These are phyloP conservation scores for Germaria angustata DNA, from an alignment of 2,888 invertebrate genomes.

Conservation along the genomic window DNA sequence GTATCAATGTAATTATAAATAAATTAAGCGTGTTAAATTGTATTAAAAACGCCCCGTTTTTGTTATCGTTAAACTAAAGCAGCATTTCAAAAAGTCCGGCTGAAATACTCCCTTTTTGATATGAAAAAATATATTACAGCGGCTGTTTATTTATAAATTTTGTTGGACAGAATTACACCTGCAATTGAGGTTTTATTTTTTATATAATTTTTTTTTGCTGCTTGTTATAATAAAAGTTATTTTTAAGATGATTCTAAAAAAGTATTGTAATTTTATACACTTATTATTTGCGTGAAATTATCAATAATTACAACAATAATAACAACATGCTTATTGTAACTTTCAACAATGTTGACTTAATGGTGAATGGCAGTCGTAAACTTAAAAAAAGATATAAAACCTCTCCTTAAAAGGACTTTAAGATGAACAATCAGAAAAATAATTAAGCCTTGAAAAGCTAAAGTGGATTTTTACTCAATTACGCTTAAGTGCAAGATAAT, in stretches of 20 bases:
- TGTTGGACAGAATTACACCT: slow-evolving; percentile 47
- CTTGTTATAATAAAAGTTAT: neutral
- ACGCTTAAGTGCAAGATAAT: too few relatives aligned
- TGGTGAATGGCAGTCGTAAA: too few relatives aligned
- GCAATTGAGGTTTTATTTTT: slow-evolving; percentile 50
- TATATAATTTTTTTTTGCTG: neutral
- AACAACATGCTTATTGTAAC: too few relatives aligned
- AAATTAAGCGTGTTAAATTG: slow-evolving; percentile 66
- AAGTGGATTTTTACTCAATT: too few relatives aligned
- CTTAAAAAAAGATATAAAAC: too few relatives aligned
- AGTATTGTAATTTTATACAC: slow-evolving; percentile 53
- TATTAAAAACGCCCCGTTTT: slow-evolving; percentile 59
- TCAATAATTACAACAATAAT: slow-evolving; percentile 38
- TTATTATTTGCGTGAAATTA: slow-evolving; percentile 60
- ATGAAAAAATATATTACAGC: neutral
- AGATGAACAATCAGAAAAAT: too few relatives aligned
- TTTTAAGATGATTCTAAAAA: slow-evolving; percentile 3
- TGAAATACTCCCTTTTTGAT: slow-evolving; percentile 5
- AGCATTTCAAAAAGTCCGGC: slow-evolving; percentile 1
- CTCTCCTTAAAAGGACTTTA: too few relatives aligned
- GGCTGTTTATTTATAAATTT: slow-evolving; percentile 23
- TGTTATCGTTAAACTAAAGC: slow-evolving; percentile 33
- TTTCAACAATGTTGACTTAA: too few relatives aligned
- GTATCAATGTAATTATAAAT: slow-evolving; percentile 65
- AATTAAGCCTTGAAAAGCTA: too few relatives aligned